phyloP scores from a whole-genome alignment of 2,797 vertebrate genomes.

The Protosalanx chinensis region DNA sequence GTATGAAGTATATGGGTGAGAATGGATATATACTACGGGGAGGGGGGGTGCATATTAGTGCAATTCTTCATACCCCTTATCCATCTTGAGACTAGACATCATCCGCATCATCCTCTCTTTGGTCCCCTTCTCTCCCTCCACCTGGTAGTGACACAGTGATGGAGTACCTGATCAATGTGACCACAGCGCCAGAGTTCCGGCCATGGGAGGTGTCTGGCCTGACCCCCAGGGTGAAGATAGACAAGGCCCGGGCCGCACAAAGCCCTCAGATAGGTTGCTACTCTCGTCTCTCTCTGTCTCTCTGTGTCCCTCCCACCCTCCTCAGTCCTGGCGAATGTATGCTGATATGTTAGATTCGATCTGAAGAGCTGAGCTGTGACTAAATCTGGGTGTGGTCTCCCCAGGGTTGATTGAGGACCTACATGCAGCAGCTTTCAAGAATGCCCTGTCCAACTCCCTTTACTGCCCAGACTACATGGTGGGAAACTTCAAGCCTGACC shows the following conservation, averaged over 20 bases:
- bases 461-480: conserved; percentile 90
- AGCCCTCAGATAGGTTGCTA: conserved; percentile 78
- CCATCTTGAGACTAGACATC: neutral
- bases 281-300: neutral
- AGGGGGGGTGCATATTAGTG: no score
- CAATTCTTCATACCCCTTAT: neutral
- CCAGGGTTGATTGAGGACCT: conserved; percentile 86
- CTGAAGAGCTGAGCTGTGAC: neutral
- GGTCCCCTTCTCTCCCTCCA: neutral
- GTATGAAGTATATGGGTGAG: no score
- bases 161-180: conserved; percentile 97
- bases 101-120: neutral
- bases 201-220: conserved; percentile 88
- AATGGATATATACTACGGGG: no score
- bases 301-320: no score
- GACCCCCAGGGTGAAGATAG: conserved; percentile 74
- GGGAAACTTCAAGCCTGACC: conserved; percentile 83
- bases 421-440: conserved; percentile 87
- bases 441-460: conserved; percentile 86
- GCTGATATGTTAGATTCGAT: neutral
- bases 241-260: conserved; percentile 81
- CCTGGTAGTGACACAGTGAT: conserved; percentile 88
- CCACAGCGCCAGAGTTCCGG: conserved; percentile 91
- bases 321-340: neutral
- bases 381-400: neutral